A percentile compares a stretch with the other conserved stretches of the same genome.
Conservation (phyloP, 2,888 invertebrate species). For the Cyaniris semiargus region DNA sequence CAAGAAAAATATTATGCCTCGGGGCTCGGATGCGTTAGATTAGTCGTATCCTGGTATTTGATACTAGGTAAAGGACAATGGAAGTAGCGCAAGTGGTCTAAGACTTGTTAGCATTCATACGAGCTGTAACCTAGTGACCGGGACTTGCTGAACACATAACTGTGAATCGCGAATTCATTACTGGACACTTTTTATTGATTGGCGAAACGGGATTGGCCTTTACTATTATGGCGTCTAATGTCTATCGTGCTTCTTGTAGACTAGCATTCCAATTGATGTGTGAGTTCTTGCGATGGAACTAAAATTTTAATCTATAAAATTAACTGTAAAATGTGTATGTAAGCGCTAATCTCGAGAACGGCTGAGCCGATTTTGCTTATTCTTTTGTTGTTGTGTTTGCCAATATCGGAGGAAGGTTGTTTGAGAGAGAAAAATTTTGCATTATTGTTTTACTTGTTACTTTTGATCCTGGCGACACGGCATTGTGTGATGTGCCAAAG, state of each 20-base stretch:
- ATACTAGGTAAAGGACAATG: constrained; percentile 12
- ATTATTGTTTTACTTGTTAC: no score
- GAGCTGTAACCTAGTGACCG: constrained; percentile 8
- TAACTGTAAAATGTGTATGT: no score
- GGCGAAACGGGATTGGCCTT: not conserved
- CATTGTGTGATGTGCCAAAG: no score
- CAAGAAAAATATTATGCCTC: not conserved
- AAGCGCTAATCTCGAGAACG: no score
- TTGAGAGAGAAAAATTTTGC: no score
- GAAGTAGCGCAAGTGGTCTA: not conserved
- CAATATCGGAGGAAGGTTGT: no score
- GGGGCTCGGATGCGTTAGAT: constrained; percentile 1
- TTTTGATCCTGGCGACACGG: no score
- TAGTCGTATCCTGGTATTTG: constrained; percentile 10
- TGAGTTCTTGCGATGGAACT: no score
- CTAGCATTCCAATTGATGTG: no score
- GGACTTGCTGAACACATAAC: not conserved
- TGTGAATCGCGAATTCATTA: not conserved
- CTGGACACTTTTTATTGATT: not conserved
- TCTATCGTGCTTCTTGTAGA: not conserved
- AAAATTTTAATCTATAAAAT: no score
- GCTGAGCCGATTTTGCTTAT: no score
- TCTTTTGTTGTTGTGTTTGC: no score
- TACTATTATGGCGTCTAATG: not conserved
- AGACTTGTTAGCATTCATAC: constrained; percentile 15